Conservation (phyloP, 2,113 vertebrate genomes). For the Asarcornis scutulata region DNA sequence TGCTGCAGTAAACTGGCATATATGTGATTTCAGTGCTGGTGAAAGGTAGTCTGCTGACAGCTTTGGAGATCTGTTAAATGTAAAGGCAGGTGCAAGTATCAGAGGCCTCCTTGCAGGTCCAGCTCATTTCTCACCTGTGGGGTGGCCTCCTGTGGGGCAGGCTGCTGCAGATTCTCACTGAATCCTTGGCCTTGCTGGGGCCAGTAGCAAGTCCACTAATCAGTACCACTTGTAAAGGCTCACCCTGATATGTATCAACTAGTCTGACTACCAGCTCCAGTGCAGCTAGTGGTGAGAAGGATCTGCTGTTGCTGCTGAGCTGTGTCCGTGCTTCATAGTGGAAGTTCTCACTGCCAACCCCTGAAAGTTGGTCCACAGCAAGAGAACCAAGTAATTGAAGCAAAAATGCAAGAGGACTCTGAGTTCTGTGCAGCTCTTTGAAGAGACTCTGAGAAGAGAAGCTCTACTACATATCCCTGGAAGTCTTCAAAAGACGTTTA, state of each 20-base stretch:
- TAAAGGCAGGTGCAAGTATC: accelerated
- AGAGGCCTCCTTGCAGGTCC: not conserved
- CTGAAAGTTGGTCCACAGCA: not conserved
- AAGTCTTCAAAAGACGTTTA: no score
- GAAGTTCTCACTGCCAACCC: not conserved
- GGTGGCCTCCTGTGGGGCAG: not conserved
- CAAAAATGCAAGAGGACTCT: not conserved
- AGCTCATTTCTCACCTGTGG: not conserved
- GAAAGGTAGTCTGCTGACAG: not conserved
- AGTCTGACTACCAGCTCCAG: not conserved
- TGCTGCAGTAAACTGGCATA: accelerated
- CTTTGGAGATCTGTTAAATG: not conserved
- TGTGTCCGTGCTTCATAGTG: not conserved
- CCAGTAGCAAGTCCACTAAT: not conserved
- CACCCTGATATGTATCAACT: not conserved
- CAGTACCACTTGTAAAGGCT: not conserved
- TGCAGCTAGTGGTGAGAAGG: not conserved
- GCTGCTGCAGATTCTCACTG: not conserved
- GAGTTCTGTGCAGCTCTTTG: not conserved
- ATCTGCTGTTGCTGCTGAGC: not conserved
- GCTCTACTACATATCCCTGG: accelerated
- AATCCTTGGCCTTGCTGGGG: not conserved
- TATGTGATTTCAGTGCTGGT: not conserved
- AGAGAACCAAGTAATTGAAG: not conserved
- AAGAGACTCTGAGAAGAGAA: not conserved